A percentile compares a stretch with the other conserved stretches of the same genome.
These are phyloP conservation scores for Paracanthobrama guichenoti DNA, from an alignment of 2,113 vertebrate species.

Conservation along the genomic window DNA sequence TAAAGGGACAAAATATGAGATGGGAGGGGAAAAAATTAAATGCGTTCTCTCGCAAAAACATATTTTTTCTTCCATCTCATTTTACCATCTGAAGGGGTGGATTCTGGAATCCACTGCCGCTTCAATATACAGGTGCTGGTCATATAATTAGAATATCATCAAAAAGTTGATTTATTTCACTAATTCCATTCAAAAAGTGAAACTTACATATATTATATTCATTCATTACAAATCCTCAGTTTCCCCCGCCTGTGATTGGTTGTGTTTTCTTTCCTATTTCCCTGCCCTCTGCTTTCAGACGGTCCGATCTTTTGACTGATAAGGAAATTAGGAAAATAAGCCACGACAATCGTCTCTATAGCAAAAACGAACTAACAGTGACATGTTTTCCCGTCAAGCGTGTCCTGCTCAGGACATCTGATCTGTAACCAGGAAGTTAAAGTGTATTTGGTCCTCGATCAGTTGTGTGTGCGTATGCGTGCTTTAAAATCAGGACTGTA, in stretches of 20 bases:
- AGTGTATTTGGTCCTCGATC: not conserved
- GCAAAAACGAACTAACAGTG: not conserved
- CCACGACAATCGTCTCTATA: not conserved
- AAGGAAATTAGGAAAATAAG: not conserved
- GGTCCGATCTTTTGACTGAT: not conserved
- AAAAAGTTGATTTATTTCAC: too few relatives aligned
- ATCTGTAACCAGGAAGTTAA: conserved; percentile 32
- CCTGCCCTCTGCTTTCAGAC: not conserved
- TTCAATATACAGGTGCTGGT: too few relatives aligned
- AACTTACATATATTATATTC: too few relatives aligned
- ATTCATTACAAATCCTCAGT: too few relatives aligned
- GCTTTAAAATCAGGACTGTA: not conserved
- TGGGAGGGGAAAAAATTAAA: too few relatives aligned
- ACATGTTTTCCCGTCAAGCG: not conserved
- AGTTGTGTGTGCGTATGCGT: not conserved
- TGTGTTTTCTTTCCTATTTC: not conserved
- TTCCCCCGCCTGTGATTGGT: not conserved
- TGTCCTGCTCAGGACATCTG: conserved; percentile 1
- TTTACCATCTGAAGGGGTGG: too few relatives aligned
- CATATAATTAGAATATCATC: too few relatives aligned
- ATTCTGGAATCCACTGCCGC: too few relatives aligned
- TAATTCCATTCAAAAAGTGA: too few relatives aligned
- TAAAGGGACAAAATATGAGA: too few relatives aligned
- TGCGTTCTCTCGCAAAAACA: too few relatives aligned
- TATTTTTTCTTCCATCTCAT: too few relatives aligned